phyloP scores from a whole-genome alignment of 2,797 vertebrate species.

The Delichon dasypus region DNA sequence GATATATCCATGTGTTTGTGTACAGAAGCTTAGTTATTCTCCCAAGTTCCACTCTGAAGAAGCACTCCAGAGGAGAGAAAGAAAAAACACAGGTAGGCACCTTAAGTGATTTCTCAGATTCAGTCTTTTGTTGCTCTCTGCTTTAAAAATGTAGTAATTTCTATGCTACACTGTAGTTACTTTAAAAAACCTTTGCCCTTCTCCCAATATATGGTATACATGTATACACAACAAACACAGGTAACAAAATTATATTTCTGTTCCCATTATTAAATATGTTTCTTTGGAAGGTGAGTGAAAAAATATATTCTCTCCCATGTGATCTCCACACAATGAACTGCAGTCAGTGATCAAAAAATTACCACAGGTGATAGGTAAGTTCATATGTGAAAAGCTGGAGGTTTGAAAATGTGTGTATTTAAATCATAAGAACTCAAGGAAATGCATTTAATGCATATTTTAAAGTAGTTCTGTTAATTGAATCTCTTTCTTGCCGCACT shows the following conservation, averaged over 20 bases:
- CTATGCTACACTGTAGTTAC: neutral
- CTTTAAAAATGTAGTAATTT: neutral
- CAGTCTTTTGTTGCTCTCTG: neutral
- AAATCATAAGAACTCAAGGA: neutral
- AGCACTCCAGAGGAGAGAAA: neutral
- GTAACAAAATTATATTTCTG: neutral
- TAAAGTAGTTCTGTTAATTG: neutral
- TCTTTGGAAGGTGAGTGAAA: neutral
- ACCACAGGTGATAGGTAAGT: neutral
- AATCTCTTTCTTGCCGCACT: neutral
- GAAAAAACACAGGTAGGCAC: neutral
- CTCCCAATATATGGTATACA: neutral
- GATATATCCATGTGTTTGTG: neutral
- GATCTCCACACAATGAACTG: neutral
- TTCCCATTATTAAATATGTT: neutral
- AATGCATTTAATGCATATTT: neutral
- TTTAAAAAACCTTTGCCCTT: neutral
- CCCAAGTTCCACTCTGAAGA: neutral
- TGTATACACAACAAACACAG: neutral
- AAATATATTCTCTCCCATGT: neutral
- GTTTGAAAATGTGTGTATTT: neutral
- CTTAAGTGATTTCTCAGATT: neutral
- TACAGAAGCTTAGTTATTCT: neutral
- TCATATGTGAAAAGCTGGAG: neutral
- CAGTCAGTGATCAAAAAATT: neutral